Percentiles rank a stretch among this genome's conserved stretches.
Conservation (phyloP, 2,113 vertebrate species). For the Sinocyclocheilus maitianheensis region DNA sequence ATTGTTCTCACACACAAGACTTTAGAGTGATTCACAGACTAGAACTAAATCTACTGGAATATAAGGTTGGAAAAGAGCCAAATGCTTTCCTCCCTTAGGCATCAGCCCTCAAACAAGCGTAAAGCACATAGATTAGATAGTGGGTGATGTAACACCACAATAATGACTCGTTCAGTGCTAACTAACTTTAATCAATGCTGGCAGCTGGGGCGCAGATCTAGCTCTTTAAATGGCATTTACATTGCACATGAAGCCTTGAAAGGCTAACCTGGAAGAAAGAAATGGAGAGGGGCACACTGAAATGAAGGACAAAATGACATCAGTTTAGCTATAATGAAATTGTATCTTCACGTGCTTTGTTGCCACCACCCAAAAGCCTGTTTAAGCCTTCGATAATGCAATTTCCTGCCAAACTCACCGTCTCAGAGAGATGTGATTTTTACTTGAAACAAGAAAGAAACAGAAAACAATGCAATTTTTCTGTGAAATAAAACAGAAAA, state of each 20-base stretch:
- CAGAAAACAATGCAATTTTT: conserved; percentile 22
- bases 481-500: conserved; percentile 24
- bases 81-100: not conserved
- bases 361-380: conserved; percentile 38
- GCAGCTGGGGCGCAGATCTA: conserved; percentile 30
- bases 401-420: conserved; percentile 43
- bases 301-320: conserved; percentile 32
- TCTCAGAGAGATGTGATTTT: conserved; percentile 46
- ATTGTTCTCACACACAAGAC: not conserved
- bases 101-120: conserved; percentile 32
- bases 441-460: conserved; percentile 32
- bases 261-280: not conserved
- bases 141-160: conserved; percentile 33
- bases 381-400: conserved; percentile 40
- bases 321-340: conserved; percentile 49
- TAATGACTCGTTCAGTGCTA: conserved; percentile 47
- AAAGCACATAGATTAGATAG: conserved; percentile 43
- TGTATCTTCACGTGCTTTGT: conserved; percentile 29
- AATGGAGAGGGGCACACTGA: conserved; percentile 4
- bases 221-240: conserved; percentile 49
- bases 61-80: conserved; percentile 11
- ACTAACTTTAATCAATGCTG: conserved; percentile 49
- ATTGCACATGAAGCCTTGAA: conserved; percentile 30
- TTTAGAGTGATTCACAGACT: not conserved
- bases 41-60: conserved; percentile 11